Conservation (phyloP, 1,140 invertebrate species). For the Brachionus manjavacas region DNA sequence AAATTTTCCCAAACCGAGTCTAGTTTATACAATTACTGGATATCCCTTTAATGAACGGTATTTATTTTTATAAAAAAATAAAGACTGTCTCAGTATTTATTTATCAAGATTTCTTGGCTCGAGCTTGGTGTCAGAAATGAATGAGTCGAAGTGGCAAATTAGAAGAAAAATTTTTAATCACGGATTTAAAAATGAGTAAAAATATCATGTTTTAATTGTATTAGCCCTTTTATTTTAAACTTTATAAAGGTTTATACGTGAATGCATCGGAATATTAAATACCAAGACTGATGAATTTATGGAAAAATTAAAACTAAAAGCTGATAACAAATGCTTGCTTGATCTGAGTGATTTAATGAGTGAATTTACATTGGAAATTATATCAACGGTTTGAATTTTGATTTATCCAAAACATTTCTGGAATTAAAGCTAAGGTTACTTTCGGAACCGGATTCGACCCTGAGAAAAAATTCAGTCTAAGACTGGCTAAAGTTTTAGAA, state of each 20-base stretch:
- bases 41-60: neutral
- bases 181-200: conserved; percentile 15
- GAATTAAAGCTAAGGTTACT: neutral
- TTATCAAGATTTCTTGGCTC: neutral
- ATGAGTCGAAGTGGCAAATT: neutral
- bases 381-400: neutral
- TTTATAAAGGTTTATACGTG: neutral
- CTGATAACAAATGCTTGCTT: neutral
- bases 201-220: neutral
- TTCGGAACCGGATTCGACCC: neutral
- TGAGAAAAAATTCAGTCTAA: neutral
- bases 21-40: neutral
- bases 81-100: neutral
- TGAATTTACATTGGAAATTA: neutral
- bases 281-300: neutral
- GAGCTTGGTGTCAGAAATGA: neutral
- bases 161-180: conserved; percentile 2
- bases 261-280: neutral
- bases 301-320: neutral
- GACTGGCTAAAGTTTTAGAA: neutral
- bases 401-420: neutral
- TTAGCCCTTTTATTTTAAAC: neutral
- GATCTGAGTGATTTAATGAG: neutral
- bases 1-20: neutral
- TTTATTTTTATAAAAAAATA: neutral